These are phyloP conservation scores for Caenorhabditis wallacei DNA, from an alignment of 2,888 invertebrate species.

Conservation along the genomic window DNA sequence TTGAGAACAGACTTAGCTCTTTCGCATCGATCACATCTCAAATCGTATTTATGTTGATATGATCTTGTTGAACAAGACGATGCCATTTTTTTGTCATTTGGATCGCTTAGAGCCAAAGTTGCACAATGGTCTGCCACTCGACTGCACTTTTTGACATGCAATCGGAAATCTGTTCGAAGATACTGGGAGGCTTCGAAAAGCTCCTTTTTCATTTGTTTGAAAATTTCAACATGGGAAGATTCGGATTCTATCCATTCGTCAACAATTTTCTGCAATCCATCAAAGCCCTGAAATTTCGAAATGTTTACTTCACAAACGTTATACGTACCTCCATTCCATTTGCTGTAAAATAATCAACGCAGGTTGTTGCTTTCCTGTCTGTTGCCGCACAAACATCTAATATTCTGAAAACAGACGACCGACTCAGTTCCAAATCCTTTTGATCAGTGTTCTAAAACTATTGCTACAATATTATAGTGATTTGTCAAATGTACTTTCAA, in stretches of 20 bases:
- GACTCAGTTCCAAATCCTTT: background rate
- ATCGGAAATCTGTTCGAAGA: slow-evolving; percentile 34
- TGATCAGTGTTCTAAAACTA: background rate
- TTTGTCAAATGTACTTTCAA: too few species aligned
- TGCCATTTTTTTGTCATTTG: background rate
- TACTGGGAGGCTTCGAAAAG: slow-evolving; percentile 29
- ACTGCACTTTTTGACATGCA: slow-evolving; percentile 38
- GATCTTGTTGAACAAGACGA: background rate
- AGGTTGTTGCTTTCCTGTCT: background rate
- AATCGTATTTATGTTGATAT: slow-evolving; percentile 32
- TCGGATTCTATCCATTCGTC: background rate
- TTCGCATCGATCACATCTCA: slow-evolving; percentile 47
- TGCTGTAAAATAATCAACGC: slow-evolving; percentile 21
- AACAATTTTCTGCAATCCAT: background rate
- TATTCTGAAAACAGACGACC: slow-evolving; percentile 6
- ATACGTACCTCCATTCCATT: slow-evolving; percentile 17
- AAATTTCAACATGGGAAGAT: background rate
- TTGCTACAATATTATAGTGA: too few species aligned
- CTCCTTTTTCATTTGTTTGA: slow-evolving; percentile 8
- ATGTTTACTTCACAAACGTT: background rate
- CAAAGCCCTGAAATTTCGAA: slow-evolving; percentile 15
- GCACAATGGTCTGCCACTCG: slow-evolving; percentile 50
- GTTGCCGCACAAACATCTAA: background rate
- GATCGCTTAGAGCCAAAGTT: slow-evolving; percentile 46
- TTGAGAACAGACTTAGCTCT: background rate